These are phyloP conservation scores for Distichodus sexfasciatus DNA, from an alignment of 2,797 vertebrate species.

Conservation along the genomic window DNA sequence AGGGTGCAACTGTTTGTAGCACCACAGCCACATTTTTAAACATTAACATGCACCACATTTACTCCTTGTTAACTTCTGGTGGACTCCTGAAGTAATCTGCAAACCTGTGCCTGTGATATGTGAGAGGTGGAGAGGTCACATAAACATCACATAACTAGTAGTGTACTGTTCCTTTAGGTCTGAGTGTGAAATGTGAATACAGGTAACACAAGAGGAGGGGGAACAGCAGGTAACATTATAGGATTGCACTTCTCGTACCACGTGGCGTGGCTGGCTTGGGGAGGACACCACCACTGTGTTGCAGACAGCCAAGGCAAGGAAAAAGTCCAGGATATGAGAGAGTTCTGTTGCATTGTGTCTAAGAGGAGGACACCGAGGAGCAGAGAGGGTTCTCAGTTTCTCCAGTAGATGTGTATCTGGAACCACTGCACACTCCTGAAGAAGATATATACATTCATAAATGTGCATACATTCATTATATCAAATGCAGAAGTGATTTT, in stretches of 20 bases:
- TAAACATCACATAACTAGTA: too few relatives aligned
- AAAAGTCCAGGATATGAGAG: slow-evolving; percentile 85
- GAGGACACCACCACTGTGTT: slow-evolving; percentile 95
- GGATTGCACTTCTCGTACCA: slow-evolving; percentile 64
- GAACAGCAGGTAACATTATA: not conserved
- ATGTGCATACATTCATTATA: not conserved
- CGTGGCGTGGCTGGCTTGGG: slow-evolving; percentile 73
- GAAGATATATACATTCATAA: slow-evolving; percentile 21
- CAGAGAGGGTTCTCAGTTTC: slow-evolving; percentile 76
- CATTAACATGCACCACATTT: too few relatives aligned
- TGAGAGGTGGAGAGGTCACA: too few relatives aligned
- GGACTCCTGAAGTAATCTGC: too few relatives aligned
- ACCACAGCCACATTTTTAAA: too few relatives aligned
- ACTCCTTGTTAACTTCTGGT: too few relatives aligned
- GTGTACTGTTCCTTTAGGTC: not conserved
- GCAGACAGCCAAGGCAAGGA: slow-evolving; percentile 89
- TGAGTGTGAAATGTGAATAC: slow-evolving; percentile 12
- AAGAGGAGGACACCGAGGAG: slow-evolving; percentile 40
- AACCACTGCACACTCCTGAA: slow-evolving; percentile 85
- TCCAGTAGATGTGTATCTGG: slow-evolving; percentile 81
- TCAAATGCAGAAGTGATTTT: too few relatives aligned
- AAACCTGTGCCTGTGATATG: too few relatives aligned
- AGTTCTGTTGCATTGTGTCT: slow-evolving; percentile 65
- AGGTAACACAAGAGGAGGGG: not conserved
- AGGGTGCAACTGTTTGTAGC: too few relatives aligned